Percentiles rank a stretch among this genome's conserved stretches.
Conservation (phyloP, 2,797 vertebrate species). For the Sciaenops ocellatus region DNA sequence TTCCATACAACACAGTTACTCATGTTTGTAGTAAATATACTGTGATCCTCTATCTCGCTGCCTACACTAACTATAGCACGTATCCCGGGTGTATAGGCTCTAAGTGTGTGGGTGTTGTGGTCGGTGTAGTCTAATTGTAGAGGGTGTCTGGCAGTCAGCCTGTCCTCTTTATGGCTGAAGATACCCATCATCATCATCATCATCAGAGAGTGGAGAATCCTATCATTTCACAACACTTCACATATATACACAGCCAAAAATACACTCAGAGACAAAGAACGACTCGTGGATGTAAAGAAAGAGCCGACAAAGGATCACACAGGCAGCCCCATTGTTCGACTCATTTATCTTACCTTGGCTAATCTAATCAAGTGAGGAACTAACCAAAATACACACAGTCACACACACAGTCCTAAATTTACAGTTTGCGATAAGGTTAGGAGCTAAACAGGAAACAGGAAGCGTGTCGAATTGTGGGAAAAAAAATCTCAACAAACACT, state of each 20-base stretch:
- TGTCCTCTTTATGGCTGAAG: constrained; percentile 59
- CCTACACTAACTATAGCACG: constrained; percentile 15
- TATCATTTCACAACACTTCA: constrained; percentile 59
- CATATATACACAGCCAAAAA: constrained; percentile 27
- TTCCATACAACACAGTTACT: neutral
- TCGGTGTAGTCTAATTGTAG: constrained; percentile 68
- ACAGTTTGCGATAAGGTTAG: constrained; percentile 59
- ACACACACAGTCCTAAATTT: constrained; percentile 48
- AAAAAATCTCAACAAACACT: constrained; percentile 7
- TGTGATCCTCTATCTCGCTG: neutral
- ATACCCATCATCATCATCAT: constrained; percentile 63
- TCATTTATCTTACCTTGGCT: constrained; percentile 40
- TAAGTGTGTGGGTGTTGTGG: constrained; percentile 48
- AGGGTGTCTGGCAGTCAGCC: constrained; percentile 70
- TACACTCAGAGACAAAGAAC: neutral
- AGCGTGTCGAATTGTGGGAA: constrained; percentile 61
- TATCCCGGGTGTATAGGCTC: constrained; percentile 20
- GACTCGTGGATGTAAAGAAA: neutral
- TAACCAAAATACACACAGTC: constrained; percentile 39
- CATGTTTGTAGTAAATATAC: neutral
- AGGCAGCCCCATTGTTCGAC: constrained; percentile 18
- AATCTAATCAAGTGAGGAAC: constrained; percentile 58
- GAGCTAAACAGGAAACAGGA: constrained; percentile 76
- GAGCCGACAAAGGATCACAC: constrained; percentile 21
- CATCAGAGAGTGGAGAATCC: constrained; percentile 49